Evolutionary conservation across 2,113 vertebrate genomes (phyloP).

Genomic region (Pycnonotus jocosus): DNA sequence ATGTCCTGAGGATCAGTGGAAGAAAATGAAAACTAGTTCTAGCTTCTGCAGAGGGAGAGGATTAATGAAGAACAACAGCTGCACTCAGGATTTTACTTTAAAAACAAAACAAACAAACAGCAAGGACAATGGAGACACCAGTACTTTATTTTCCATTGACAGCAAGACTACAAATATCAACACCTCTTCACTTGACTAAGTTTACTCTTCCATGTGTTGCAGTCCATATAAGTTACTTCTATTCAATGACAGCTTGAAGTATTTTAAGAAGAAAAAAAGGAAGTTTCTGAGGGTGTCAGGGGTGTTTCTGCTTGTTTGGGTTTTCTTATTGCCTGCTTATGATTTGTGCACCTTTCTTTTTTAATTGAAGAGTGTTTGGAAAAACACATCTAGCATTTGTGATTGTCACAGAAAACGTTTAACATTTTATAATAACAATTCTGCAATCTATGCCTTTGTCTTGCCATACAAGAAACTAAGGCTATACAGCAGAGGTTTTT

Average conservation of each 20-base stretch:
- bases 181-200: background rate
- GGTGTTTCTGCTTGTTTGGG: background rate
- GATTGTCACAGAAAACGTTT: background rate
- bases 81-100: background rate
- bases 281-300: accelerated
- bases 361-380: background rate
- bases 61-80: background rate
- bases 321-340: background rate
- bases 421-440: background rate
- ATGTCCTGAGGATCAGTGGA: background rate
- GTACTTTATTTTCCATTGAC: conserved; percentile 19
- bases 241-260: background rate
- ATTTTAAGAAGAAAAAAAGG: background rate
- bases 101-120: background rate
- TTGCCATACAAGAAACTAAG: background rate
- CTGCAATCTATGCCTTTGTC: background rate
- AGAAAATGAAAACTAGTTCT: background rate
- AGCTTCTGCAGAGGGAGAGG: background rate
- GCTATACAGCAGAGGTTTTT: background rate
- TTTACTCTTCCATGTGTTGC: background rate
- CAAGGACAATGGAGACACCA: background rate
- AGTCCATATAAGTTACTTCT: background rate
- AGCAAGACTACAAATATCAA: background rate
- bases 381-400: background rate
- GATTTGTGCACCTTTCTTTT: background rate